These are phyloP conservation scores for Sphenopsis melanotis DNA, from an alignment of 2,797 vertebrate genomes.

Conservation along the genomic window DNA sequence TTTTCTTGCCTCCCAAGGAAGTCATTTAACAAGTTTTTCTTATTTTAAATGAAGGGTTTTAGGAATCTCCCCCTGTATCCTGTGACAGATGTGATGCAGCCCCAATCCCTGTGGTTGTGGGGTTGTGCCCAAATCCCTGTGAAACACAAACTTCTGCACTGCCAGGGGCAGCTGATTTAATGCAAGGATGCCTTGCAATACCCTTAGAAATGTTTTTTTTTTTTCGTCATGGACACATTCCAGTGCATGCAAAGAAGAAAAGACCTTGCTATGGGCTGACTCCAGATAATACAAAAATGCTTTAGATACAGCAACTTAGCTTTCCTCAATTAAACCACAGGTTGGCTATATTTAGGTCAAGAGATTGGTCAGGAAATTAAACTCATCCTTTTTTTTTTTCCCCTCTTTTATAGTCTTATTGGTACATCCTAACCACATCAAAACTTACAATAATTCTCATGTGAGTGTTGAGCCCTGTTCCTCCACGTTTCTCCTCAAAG, in stretches of 20 bases:
- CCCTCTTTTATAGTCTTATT: not conserved
- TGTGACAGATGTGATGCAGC: rapidly evolving
- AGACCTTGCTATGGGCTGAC: not conserved
- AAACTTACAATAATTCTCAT: not conserved
- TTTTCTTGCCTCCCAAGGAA: not conserved
- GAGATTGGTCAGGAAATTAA: constrained; percentile 7
- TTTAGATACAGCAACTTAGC: not conserved
- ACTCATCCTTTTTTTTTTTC: not conserved
- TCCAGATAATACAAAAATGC: not conserved
- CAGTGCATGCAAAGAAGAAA: not conserved
- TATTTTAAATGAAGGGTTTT: rapidly evolving
- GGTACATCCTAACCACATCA: not conserved
- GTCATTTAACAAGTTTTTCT: not conserved
- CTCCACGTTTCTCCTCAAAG: not conserved
- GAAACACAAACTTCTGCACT: not conserved
- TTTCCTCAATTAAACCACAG: not conserved
- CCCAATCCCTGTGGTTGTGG: rapidly evolving
- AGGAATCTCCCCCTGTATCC: not conserved
- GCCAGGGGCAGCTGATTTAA: not conserved
- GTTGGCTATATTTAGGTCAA: not conserved
- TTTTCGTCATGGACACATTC: not conserved
- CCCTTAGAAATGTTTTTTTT: not conserved
- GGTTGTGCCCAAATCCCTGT: not conserved
- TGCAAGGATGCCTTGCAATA: not conserved
- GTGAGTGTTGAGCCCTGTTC: not conserved